These are phyloP conservation scores for Embiotoca jacksoni DNA, from an alignment of 2,113 vertebrate genomes.

Conservation along the genomic window DNA sequence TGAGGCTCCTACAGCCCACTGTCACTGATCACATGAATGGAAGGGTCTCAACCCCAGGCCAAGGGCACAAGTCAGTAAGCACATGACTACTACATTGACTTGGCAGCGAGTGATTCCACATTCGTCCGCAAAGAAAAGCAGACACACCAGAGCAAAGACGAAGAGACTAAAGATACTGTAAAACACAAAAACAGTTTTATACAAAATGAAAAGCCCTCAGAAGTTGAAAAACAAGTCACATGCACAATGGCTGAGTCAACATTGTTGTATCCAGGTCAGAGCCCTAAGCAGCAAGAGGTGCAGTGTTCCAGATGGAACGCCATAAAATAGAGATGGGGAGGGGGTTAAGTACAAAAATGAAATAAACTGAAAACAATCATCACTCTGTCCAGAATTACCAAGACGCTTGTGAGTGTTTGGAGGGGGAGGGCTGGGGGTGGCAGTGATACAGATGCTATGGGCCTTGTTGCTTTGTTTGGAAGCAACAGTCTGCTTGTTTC, in stretches of 20 bases:
- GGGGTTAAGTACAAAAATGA: neutral
- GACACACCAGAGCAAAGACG: neutral
- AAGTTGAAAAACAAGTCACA: slow-evolving; percentile 22
- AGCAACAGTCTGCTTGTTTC: slow-evolving; percentile 6
- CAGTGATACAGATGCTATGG: neutral
- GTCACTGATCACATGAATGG: slow-evolving; percentile 76
- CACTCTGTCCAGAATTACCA: slow-evolving; percentile 40
- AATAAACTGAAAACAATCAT: slow-evolving; percentile 49
- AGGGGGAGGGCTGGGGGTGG: neutral
- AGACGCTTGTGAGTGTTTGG: slow-evolving; percentile 19
- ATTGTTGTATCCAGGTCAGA: slow-evolving; percentile 52
- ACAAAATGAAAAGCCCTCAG: slow-evolving; percentile 26
- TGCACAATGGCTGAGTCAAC: slow-evolving; percentile 40
- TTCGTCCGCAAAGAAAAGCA: slow-evolving; percentile 26
- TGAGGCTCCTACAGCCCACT: slow-evolving; percentile 49
- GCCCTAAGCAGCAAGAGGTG: slow-evolving; percentile 29
- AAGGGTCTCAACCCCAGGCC: slow-evolving; percentile 66
- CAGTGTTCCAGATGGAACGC: slow-evolving; percentile 25
- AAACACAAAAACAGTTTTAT: slow-evolving; percentile 25
- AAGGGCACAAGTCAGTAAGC: slow-evolving; percentile 60
- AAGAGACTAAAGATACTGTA: neutral
- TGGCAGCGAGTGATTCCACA: slow-evolving; percentile 36
- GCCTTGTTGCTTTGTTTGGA: slow-evolving; percentile 19
- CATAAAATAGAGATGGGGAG: neutral
- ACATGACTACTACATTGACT: slow-evolving; percentile 77